A percentile compares a stretch with the other conserved stretches of the same genome.
Evolutionary conservation across 2,113 vertebrate species (phyloP).

Genomic region (Smithornis capensis): DNA sequence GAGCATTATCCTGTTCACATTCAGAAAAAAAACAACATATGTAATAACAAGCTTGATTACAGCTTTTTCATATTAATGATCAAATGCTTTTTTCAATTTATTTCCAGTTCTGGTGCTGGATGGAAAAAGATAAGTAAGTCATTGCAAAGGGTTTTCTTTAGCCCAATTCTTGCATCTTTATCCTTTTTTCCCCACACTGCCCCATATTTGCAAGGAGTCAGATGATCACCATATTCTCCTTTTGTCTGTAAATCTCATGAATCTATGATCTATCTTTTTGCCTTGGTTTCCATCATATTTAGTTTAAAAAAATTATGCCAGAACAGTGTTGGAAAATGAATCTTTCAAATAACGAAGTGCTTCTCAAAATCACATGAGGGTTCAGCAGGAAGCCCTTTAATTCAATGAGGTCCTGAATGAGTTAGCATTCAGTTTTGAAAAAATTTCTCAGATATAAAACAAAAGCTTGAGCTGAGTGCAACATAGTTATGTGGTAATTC

Average conservation of each 20-base stretch:
- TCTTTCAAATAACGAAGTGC: not conserved
- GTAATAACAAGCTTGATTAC: not conserved
- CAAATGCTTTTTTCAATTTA: not conserved
- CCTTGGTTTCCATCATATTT: not conserved
- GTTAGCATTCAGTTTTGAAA: not conserved
- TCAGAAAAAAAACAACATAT: not conserved
- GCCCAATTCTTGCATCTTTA: not conserved
- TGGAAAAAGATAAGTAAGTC: not conserved
- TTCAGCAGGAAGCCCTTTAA: not conserved
- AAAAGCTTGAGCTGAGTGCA: not conserved
- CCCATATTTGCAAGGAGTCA: not conserved
- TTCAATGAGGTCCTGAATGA: not conserved
- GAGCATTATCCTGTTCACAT: not conserved
- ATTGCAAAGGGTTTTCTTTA: not conserved
- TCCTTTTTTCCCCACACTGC: not conserved
- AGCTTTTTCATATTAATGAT: not conserved
- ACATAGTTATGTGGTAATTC: not conserved
- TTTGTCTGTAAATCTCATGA: not conserved
- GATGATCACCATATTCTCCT: not conserved
- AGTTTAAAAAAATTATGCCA: not conserved
- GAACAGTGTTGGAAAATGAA: not conserved
- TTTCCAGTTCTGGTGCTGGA: not conserved
- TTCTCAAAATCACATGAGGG: not conserved
- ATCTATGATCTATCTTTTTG: not conserved
- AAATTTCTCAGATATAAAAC: not conserved